phyloP scores from a whole-genome alignment of 2,113 vertebrate species.

The Rafetus swinhoei region DNA sequence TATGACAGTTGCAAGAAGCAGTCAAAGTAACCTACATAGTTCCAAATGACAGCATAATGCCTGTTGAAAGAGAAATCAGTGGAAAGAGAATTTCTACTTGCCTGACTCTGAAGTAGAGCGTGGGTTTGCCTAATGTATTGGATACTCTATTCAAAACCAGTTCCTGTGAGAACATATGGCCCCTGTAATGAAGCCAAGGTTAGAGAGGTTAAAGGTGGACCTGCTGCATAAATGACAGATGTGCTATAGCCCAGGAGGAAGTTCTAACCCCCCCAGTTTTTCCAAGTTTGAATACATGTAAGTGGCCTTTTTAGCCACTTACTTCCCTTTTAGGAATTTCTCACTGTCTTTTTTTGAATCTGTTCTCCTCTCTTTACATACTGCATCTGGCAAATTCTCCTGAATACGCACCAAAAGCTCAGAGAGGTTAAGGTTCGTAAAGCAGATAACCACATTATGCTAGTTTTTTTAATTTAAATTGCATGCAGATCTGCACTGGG shows the following conservation, averaged over 20 bases:
- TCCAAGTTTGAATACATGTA: constrained; percentile 1
- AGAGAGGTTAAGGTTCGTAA: neutral
- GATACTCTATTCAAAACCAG: neutral
- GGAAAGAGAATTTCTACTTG: neutral
- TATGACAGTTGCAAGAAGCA: too few relatives aligned
- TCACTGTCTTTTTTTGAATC: constrained; percentile 2
- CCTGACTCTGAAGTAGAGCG: neutral
- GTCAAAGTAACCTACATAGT: neutral
- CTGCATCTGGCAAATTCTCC: constrained; percentile 20
- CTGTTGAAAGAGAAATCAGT: neutral
- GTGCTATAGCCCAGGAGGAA: neutral
- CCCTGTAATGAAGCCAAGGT: neutral
- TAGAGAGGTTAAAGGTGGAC: constrained; percentile 23
- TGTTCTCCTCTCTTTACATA: constrained; percentile 3
- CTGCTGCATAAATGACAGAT: constrained; percentile 31
- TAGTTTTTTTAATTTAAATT: neutral
- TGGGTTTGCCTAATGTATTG: neutral
- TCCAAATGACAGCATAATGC: neutral
- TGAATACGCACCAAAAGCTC: neutral
- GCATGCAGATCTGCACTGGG: neutral
- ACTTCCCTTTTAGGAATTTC: constrained; percentile 34
- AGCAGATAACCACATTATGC: neutral
- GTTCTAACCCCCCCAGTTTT: neutral
- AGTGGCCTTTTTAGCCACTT: constrained; percentile 32
- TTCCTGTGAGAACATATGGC: constrained; percentile 13